Conservation (phyloP, 2,888 invertebrate genomes). For the Drosophila subquinaria region DNA sequence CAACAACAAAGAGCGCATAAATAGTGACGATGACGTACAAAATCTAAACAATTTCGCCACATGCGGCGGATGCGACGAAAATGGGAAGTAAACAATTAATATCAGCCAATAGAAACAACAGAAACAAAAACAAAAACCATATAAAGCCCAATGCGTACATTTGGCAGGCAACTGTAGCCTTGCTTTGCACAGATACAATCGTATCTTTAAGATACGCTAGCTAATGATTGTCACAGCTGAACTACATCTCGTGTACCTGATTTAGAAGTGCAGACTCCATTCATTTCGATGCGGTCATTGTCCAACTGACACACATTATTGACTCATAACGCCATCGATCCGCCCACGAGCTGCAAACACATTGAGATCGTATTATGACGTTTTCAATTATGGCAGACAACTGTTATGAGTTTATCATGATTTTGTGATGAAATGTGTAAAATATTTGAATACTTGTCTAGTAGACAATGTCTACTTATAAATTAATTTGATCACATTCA, state of each 20-base stretch:
- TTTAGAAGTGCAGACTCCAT: conserved; percentile 44
- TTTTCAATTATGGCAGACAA: conserved; percentile 39
- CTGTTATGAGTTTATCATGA: neutral
- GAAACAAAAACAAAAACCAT: conserved; percentile 26
- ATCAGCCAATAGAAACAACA: conserved; percentile 23
- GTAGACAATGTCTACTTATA: no score
- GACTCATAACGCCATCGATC: conserved; percentile 42
- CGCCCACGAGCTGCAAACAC: conserved; percentile 19
- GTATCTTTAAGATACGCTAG: conserved; percentile 46
- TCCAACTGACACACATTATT: conserved; percentile 50
- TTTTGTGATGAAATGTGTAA: neutral
- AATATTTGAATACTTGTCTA: no score
- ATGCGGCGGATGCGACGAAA: conserved; percentile 49
- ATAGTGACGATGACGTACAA: conserved; percentile 23
- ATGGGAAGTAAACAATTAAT: conserved; percentile 66
- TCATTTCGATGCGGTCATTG: conserved; percentile 27
- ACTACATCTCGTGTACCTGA: conserved; percentile 33
- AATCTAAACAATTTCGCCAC: conserved; percentile 58
- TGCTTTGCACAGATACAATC: conserved; percentile 6
- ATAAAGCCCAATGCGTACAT: conserved; percentile 23
- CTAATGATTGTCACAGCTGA: conserved; percentile 25
- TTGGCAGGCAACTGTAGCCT: conserved; percentile 21
- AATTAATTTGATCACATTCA: neutral
- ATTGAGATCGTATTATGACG: conserved; percentile 39
- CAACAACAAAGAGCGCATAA: conserved; percentile 29